Evolutionary conservation across 2,797 vertebrate species (phyloP), one percentile per base, ranked within the genome.

Genomic region (Amphiprion clarkii): DNA sequence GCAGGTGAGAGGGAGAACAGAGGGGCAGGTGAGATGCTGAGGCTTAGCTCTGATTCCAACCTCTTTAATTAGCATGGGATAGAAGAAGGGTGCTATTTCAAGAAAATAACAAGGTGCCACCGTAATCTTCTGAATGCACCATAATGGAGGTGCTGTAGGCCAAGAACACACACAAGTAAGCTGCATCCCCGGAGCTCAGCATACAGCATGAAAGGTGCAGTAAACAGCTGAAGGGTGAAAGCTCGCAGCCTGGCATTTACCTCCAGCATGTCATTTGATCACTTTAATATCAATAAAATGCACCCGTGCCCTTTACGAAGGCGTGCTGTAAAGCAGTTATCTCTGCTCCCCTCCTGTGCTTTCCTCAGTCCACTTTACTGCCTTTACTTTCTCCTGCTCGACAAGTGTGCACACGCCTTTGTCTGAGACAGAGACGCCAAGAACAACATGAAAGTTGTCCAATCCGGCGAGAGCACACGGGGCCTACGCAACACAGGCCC

Each of bases 361-460:
- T 55, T 66, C 31, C 44, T 72, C 36, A 0, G 23, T 72, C 56
- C 78, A 58, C 73, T 83, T 51, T 60, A 39, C 46, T 29, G 49
- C 19, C 48, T 57, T 54, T 68, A 75, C 83, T 84, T 88, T 83
- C 78, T 78, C 62, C 80, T 53, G 53, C 72, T 83, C 57, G 48
- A 83, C 88, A 84, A 91, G 91, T 74, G 76, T 48, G 75, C 71
- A 87, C 90, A 89, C 74, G 91, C 86, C 86, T 89, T 91, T 85
- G 92, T 92, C 85, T 93, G 79, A 74, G 42, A 74, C 66, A 40
- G 67, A 40, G 73, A 86, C 29, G 87, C 89, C 89, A 91, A 90
- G 87, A 90, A 92, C 90, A 94, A 90, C 89, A 93, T 85, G 74
- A 87, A 83, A 82, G 82, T 76, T 52, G 74, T 73, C 87, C 87